phyloP scores from a whole-genome alignment of 37 sponge, comb jelly and placozoan genomes.

The Dysidea cf. avara region DNA sequence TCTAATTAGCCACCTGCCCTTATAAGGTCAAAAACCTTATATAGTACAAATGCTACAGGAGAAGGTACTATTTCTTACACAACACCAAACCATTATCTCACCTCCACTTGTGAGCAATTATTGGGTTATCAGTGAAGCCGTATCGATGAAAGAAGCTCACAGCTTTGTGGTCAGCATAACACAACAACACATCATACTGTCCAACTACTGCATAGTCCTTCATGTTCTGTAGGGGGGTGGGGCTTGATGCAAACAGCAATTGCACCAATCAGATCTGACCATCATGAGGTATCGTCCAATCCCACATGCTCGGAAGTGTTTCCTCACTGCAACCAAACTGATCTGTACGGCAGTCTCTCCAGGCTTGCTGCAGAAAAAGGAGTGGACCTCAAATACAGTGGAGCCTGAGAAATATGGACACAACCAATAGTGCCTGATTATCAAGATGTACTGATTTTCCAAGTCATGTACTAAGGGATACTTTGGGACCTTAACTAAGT shows the following conservation, averaged over 20 bases:
- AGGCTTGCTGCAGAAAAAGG: conserved; percentile 10
- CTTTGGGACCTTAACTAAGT: too few species aligned
- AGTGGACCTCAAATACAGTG: too few species aligned
- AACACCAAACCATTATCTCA: too few species aligned
- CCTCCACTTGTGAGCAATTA: conserved; percentile 66
- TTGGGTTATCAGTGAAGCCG: conserved; percentile 76
- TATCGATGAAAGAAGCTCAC: conserved; percentile 65
- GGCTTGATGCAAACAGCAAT: not conserved
- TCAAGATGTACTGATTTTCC: too few species aligned
- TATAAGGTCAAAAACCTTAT: too few species aligned
- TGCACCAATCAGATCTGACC: conserved; percentile 8
- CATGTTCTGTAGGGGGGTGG: conserved; percentile 11
- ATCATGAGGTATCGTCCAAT: conserved; percentile 72
- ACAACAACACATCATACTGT: conserved; percentile 57
- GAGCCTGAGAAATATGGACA: too few species aligned
- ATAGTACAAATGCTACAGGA: too few species aligned
- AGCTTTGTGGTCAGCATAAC: conserved; percentile 82
- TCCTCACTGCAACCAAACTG: conserved; percentile 68
- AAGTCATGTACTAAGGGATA: too few species aligned
- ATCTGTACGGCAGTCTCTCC: conserved; percentile 49
- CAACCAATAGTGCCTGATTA: too few species aligned
- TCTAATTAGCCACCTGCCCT: too few species aligned
- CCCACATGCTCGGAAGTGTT: conserved; percentile 46
- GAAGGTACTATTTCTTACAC: too few species aligned
- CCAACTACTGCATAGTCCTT: conserved; percentile 76